phyloP scores from a whole-genome alignment of 2,888 invertebrate genomes.

The Geophilus truncorum region DNA sequence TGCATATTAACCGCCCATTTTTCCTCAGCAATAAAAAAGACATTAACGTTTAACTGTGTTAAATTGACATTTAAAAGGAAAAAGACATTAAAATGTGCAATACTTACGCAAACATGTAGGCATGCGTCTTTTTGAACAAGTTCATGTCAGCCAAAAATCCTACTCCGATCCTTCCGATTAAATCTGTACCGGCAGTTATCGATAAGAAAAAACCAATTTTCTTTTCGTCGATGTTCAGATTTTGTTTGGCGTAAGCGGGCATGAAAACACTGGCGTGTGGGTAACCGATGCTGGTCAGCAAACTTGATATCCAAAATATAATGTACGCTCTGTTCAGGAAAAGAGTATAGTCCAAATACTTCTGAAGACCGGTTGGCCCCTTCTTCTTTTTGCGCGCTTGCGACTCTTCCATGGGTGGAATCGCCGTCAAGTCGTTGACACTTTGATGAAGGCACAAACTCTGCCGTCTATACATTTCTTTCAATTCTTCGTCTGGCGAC shows the following conservation, averaged over 20 bases:
- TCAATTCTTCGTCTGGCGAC: neutral
- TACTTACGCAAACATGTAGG: constrained; percentile 62
- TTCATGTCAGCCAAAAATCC: constrained; percentile 70
- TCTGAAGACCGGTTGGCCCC: constrained; percentile 9
- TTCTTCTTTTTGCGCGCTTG: neutral
- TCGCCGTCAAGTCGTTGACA: constrained; percentile 68
- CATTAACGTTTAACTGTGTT: neutral
- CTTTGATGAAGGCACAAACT: constrained; percentile 58
- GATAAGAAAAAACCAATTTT: constrained; percentile 66
- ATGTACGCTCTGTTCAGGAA: constrained; percentile 64
- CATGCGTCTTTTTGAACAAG: constrained; percentile 64
- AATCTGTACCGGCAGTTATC: constrained; percentile 66
- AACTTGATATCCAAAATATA: constrained; percentile 65
- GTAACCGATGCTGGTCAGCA: constrained; percentile 69
- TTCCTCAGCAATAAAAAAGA: no score
- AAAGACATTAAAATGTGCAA: neutral
- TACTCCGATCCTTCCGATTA: constrained; percentile 64
- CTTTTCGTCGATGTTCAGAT: constrained; percentile 59
- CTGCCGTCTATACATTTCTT: constrained; percentile 3
- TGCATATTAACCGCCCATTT: no score
- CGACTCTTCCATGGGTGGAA: constrained; percentile 44
- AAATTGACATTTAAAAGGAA: neutral
- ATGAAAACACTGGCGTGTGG: constrained; percentile 70
- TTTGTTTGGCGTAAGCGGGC: constrained; percentile 63
- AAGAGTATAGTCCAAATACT: constrained; percentile 63